Evolutionary conservation across 2,797 vertebrate species (phyloP), one percentile per base, ranked within the genome.

Genomic region (Lacerta agilis): DNA sequence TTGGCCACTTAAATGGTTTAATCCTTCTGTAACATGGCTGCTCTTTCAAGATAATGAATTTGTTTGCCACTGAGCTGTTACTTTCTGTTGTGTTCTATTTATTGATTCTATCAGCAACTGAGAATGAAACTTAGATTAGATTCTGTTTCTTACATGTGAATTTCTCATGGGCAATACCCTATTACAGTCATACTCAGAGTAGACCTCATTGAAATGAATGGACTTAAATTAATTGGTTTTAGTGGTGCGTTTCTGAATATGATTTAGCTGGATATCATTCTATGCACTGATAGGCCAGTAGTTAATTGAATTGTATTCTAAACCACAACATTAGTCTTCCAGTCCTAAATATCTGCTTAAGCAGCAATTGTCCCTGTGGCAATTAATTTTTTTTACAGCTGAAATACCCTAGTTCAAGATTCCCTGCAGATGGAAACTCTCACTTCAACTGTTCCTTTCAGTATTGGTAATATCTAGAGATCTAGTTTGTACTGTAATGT

Each of bases 1-100:
- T 82, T 79, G 80, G 69, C 29, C 80, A 83, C 23, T 86, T 89
- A 79, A 75, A 80, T 75, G 36, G 67, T 25, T 55, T 84, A 79
- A 90, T 83, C 77, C 55, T 67, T n/a, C 36, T 83, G 13, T 55
- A 87, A 73, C 55, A 55, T 66, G 80, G 38, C 75, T 78, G 41
- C 5, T 72, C 71, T 72, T 85, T 82, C 72, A 49, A 79, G 75
- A 72, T 86, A 83, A 82, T 27, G 5, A 82, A 89, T 88, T 79
- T 79, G 33, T 79, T 10, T 61, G 11, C 67, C 29, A 45, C 75
- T 49, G 25, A 87, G 67, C 66, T 17, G 49, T n/a, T n/a, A 69
- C 27, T 38, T 69, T 79, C 13, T 82, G 61, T 64, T 64, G 61
- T 64, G 36, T 85, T 58, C 49, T 38, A 61, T 61, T 72, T 72